Evolutionary conservation across 64 coral and sea anemone species (phyloP), one percentile per base, ranked within the genome.

Genomic region (Montipora cactus): DNA sequence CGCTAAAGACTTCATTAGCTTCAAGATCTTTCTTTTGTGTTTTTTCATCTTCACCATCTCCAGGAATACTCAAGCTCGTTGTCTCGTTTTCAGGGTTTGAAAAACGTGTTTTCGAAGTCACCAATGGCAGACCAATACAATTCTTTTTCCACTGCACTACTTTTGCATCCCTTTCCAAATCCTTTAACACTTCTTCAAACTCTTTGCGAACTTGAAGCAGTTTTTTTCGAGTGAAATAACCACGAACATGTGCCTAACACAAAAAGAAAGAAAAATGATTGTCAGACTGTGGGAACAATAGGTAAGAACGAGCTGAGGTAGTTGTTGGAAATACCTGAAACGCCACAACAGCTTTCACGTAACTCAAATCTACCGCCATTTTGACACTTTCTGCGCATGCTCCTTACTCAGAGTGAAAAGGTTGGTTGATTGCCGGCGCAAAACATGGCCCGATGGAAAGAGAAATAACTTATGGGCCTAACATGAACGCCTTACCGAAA

Each of bases 301-400:
- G 11, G 4, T 8, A 11, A 57, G 53, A 8, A 2, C 53, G 53
- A 6, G 53, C 11, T 37, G 53, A 5, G 53, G 1, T 57, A 57
- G 44, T 3, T 75, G 37, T 37, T 37, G 37, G 48, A 45, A 76
- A 49, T 61, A 89, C 91, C 95, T 96, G 87, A 7, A 91, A n/a
- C 94, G 79, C 23, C 2, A 71, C 20, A 62, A 80, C 68, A 5
- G 73, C 51, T 19, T 77, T 75, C 1, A 59, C 85, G 20, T n/a
- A 14, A 69, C 22, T 93, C 74, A 84, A 93, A 96, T 93, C 91
- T 90, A 37, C 87, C 87, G 91, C 95, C 95, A 96, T 93, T 68
- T 83, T 84, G 44, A 47, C 3, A 0, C 1, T 44, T 44, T 59
- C 2, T 13, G 45, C n/a, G 16, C 47, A 64, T 48, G 77, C 79